These are phyloP conservation scores for Aeoliscus strigatus DNA, from an alignment of 2,797 vertebrate genomes.

Conservation along the genomic window DNA sequence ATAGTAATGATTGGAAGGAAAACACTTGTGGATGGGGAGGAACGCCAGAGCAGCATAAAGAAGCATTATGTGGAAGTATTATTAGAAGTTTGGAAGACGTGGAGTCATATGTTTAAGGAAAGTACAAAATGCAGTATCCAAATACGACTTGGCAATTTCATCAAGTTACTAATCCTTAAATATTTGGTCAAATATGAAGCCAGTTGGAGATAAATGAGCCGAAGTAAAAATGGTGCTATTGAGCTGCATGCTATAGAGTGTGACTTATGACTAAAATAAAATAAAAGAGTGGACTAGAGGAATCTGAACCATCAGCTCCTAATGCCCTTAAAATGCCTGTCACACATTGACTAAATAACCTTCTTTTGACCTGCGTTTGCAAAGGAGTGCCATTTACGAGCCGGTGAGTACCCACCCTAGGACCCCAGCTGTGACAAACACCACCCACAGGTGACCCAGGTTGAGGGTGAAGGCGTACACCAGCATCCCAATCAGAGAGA, in stretches of 20 bases:
- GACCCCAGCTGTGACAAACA: slow-evolving; percentile 85
- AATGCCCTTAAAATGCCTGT: too few relatives aligned
- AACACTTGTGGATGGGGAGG: slow-evolving; percentile 14
- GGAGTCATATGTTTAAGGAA: too few relatives aligned
- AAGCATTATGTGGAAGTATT: too few relatives aligned
- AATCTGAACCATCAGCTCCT: too few relatives aligned
- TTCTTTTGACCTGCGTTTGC: neutral
- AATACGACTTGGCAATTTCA: too few relatives aligned
- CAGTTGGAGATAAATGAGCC: too few relatives aligned
- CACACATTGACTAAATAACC: too few relatives aligned
- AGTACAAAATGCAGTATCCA: too few relatives aligned
- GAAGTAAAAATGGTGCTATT: too few relatives aligned
- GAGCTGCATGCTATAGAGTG: neutral
- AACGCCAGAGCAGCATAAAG: slow-evolving; percentile 3
- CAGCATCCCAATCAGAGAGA: slow-evolving; percentile 88
- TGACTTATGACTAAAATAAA: neutral
- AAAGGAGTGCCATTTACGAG: neutral
- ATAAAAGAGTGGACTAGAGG: too few relatives aligned
- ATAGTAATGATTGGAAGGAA: slow-evolving; percentile 34
- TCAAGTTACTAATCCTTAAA: too few relatives aligned
- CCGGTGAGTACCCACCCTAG: slow-evolving; percentile 81
- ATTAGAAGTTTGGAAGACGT: neutral
- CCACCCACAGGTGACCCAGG: slow-evolving; percentile 84
- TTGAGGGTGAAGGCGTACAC: slow-evolving; percentile 83
- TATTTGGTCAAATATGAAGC: too few relatives aligned